Conservation (phyloP, 2,113 vertebrate species). For the Salvelinus alpinus region DNA sequence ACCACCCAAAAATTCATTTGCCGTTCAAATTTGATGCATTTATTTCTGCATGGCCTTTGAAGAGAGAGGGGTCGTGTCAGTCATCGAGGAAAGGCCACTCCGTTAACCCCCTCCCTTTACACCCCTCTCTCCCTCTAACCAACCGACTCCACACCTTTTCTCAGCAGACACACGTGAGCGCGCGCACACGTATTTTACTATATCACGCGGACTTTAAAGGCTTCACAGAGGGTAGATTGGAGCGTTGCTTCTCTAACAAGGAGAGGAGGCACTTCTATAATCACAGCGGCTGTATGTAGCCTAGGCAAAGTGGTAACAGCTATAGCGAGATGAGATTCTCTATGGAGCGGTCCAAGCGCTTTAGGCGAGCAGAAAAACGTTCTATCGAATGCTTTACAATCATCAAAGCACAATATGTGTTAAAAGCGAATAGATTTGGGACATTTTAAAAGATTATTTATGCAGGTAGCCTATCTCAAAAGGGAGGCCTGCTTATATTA, state of each 20-base stretch:
- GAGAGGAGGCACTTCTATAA: conserved; percentile 64
- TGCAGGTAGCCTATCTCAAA: not conserved
- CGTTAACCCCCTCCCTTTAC: conserved; percentile 49
- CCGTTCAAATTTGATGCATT: conserved; percentile 72
- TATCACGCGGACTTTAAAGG: conserved; percentile 70
- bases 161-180: conserved; percentile 24
- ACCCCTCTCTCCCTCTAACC: conserved; percentile 36
- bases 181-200: conserved; percentile 39
- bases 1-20: conserved; percentile 60
- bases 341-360: conserved; percentile 55
- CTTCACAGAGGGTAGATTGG: conserved; percentile 71
- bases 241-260: conserved; percentile 71
- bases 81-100: conserved; percentile 76
- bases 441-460: not conserved
- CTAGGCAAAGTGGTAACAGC: conserved; percentile 64
- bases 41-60: conserved; percentile 78
- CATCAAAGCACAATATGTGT: conserved; percentile 43
- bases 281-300: conserved; percentile 71
- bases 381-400: conserved; percentile 40
- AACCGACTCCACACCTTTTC: conserved; percentile 59
- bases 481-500: not conserved
- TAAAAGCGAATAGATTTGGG: conserved; percentile 28
- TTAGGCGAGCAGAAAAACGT: conserved; percentile 19
- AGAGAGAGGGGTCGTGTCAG: conserved; percentile 80
- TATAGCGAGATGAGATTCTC: conserved; percentile 29